A percentile compares a stretch with the other conserved stretches of the same genome.
phyloP scores from a whole-genome alignment of 1,140 invertebrate species.

The Cydia splendana region DNA sequence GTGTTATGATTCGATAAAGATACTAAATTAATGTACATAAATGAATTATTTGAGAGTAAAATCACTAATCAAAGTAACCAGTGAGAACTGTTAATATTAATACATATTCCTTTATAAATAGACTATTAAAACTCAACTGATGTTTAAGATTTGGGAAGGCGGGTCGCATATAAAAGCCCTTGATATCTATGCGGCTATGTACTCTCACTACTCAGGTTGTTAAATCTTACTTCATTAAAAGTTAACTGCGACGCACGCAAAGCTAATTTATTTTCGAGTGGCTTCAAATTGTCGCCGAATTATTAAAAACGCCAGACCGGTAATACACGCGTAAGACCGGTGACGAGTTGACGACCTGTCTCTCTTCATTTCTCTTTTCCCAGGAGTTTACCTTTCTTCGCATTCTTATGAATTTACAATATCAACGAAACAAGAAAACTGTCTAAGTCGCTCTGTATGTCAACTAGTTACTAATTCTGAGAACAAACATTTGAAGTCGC shows the following conservation, averaged over 20 bases:
- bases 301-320: neutral
- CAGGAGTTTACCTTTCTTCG: constrained; percentile 23
- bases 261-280: constrained; percentile 1
- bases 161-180: neutral
- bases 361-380: constrained; percentile 23
- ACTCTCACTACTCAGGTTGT: neutral
- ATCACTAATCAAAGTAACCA: too few relatives aligned
- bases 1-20: neutral
- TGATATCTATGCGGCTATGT: neutral
- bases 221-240: constrained; percentile 8
- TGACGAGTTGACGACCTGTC: constrained; percentile 15
- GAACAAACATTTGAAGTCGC: constrained; percentile 18
- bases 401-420: constrained; percentile 31
- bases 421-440: constrained; percentile 25
- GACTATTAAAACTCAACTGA: too few relatives aligned
- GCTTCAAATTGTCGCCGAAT: constrained; percentile 15
- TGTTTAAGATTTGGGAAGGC: too few relatives aligned
- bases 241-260: neutral
- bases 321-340: neutral
- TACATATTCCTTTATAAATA: too few relatives aligned
- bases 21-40: too few relatives aligned
- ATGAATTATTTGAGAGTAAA: too few relatives aligned
- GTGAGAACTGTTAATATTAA: too few relatives aligned
- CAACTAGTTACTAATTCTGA: constrained; percentile 28
- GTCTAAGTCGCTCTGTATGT: constrained; percentile 30